A percentile compares a stretch with the other conserved stretches of the same genome.
Conservation (phyloP, 2,113 vertebrate species). For the Pungitius pungitius region DNA sequence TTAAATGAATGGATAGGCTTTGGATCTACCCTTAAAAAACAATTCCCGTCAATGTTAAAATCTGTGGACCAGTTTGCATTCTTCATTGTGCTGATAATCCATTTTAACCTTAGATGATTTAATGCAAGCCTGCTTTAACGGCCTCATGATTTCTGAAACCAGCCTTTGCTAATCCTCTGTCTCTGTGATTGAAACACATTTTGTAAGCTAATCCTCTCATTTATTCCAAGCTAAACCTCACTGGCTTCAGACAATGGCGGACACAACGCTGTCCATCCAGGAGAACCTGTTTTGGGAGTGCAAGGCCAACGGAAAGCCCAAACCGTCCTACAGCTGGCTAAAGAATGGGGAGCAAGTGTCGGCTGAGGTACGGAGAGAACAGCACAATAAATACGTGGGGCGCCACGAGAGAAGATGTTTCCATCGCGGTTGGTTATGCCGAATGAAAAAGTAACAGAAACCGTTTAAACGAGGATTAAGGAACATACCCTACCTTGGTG, state of each 20-base stretch:
- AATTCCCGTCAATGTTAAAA: constrained; percentile 15
- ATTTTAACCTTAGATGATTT: constrained; percentile 35
- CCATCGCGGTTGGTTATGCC: not conserved
- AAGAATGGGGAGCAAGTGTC: constrained; percentile 86
- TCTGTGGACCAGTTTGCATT: constrained; percentile 14
- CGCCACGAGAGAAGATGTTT: not conserved
- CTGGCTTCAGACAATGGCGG: constrained; percentile 88
- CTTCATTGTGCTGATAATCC: constrained; percentile 32
- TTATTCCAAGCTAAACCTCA: constrained; percentile 89
- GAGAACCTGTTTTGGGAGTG: constrained; percentile 92
- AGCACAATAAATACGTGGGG: not conserved
- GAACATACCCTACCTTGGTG: not conserved
- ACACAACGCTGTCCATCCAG: constrained; percentile 85
- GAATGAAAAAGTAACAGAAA: not conserved
- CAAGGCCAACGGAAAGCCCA: constrained; percentile 91
- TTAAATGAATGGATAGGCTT: not conserved
- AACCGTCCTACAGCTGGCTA: constrained; percentile 93
- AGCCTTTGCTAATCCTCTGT: constrained; percentile 25
- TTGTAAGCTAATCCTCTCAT: constrained; percentile 63
- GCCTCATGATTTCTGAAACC: constrained; percentile 29
- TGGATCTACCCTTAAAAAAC: not conserved
- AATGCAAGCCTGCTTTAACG: constrained; percentile 28
- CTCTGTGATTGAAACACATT: constrained; percentile 48
- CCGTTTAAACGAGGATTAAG: not conserved
- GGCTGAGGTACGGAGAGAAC: constrained; percentile 80